Percentiles rank a stretch among this genome's conserved stretches.
Evolutionary conservation across 2,113 vertebrate species (phyloP).

Genomic region (Podarcis muralis): DNA sequence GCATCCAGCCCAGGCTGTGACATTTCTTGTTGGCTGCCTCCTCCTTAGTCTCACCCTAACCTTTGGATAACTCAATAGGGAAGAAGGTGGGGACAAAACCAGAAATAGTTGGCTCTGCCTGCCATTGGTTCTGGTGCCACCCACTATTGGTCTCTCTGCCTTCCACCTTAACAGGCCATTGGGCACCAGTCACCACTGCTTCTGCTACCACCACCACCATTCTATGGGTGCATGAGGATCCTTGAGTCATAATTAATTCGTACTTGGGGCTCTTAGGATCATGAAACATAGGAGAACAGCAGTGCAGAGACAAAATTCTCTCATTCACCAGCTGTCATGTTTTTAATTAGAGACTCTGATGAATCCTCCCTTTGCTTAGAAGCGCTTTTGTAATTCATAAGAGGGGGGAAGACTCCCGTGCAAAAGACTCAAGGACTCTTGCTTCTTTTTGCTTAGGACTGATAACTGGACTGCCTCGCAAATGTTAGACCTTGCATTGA

Average conservation of each 20-base stretch:
- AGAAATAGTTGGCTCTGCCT: no score
- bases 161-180: no score
- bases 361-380: constrained; percentile 70
- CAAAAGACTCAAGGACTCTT: constrained; percentile 27
- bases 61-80: no score
- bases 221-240: constrained; percentile 60
- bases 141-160: no score
- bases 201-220: neutral
- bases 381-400: constrained; percentile 44
- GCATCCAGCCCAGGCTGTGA: no score
- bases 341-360: constrained; percentile 81
- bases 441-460: constrained; percentile 31
- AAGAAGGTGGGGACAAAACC: no score
- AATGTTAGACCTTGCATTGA: neutral
- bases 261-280: constrained; percentile 78
- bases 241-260: constrained; percentile 78
- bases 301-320: constrained; percentile 77
- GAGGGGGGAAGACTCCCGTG: neutral
- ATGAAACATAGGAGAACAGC: constrained; percentile 76
- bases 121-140: no score
- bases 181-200: no score
- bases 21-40: no score
- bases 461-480: constrained; percentile 19
- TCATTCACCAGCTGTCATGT: constrained; percentile 81
- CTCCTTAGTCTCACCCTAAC: no score